Base-by-base conservation (phyloP, 2,797 vertebrate genomes). In the Esox masquinongy region DNA sequence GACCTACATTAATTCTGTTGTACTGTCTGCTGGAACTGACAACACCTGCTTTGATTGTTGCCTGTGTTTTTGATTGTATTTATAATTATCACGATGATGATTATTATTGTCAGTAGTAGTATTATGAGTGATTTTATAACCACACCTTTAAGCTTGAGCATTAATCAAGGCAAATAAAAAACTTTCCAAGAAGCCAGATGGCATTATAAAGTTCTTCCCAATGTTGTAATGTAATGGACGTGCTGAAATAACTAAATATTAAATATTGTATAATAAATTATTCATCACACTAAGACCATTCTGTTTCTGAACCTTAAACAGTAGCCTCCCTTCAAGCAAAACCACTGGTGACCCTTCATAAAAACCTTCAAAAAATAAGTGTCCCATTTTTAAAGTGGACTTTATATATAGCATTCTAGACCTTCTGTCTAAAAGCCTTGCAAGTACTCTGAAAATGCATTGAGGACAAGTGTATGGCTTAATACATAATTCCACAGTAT, bases 401-500 rank as follows among this genome's bases (percentile, higher is more conserved):
- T 36, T 66, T 19, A 53, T 68, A 59, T 19, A 56, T 43, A 43
- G 19, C 9, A 43, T 56, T 72, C 71, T 16, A 16, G 61, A 15
- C 15, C 64, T 66, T 16, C 63, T 56, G 8, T 34, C 26, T 49
- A 49, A 49, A 22, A 15, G 29, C 53, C 39, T 47, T 67, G 56
- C 50, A 68, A 24, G 9, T 14, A 29, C 22, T 43, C 53, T n/a
- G 53, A 53, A 34, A 63, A 73, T 19, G 22, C 29, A 77, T 14
- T 69, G 50, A 51, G 50, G 26, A 51, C 50, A 12, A 31, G 68
- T 59, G n/a, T 69, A 26, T 29, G 39, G 72, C 70, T 50, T 74
- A 56, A 61, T 70, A 67, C 66, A 78, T 78, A 70, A 73, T 74
- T 78, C 39, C 34, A 63, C 66, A 70, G 36, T 49, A 70, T 74